Conservation (phyloP, 2,113 vertebrate genomes). For the Gasterosteus aculeatus region DNA sequence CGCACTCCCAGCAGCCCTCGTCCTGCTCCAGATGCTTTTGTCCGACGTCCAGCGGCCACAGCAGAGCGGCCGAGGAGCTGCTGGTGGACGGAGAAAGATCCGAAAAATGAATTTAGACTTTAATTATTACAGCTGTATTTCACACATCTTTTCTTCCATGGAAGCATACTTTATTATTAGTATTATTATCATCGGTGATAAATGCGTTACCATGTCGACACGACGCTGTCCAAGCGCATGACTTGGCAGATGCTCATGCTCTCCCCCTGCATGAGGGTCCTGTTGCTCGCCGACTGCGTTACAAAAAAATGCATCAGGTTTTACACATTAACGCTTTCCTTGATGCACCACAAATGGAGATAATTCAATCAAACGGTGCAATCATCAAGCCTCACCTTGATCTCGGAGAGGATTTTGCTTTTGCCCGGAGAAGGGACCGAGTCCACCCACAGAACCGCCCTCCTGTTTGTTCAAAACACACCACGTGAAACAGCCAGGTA, state of each 20-base stretch:
- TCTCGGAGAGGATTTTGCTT: slow-evolving; percentile 68
- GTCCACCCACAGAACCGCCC: slow-evolving; percentile 53
- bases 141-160: not conserved
- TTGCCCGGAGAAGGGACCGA: slow-evolving; percentile 73
- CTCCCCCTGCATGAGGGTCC: slow-evolving; percentile 30
- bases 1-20: slow-evolving; percentile 29
- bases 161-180: not conserved
- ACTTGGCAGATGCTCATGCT: slow-evolving; percentile 41
- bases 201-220: slow-evolving; percentile 50
- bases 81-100: not conserved
- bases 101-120: not conserved
- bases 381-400: slow-evolving; percentile 57
- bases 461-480: slow-evolving; percentile 44
- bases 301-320: slow-evolving; percentile 2
- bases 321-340: not conserved
- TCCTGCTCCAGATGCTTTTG: not conserved
- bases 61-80: slow-evolving; percentile 32
- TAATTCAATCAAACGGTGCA: not conserved
- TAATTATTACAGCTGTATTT: not conserved
- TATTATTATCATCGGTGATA: not conserved
- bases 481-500: not conserved
- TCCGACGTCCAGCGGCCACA: slow-evolving; percentile 28
- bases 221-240: slow-evolving; percentile 18
- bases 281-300: slow-evolving; percentile 27
- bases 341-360: not conserved